Conservation (phyloP, 2,888 invertebrate species). For the Dusona sp. region DNA sequence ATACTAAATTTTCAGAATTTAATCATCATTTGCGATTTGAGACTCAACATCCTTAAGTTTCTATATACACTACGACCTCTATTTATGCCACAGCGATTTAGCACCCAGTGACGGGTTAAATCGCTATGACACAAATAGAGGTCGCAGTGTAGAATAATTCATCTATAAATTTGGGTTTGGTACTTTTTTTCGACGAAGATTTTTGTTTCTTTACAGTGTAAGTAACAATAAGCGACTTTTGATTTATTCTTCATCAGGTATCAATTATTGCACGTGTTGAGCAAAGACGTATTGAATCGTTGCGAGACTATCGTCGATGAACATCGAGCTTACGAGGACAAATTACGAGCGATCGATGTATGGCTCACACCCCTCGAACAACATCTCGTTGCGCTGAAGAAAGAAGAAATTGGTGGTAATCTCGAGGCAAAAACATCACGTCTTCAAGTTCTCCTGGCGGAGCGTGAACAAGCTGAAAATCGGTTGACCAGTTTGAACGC, state of each 20-base stretch:
- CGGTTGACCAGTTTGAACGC: constrained; percentile 91
- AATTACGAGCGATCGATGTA: constrained; percentile 90
- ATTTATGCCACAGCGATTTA: too few relatives aligned
- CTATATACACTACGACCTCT: too few relatives aligned
- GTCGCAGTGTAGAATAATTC: background rate
- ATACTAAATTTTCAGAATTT: too few relatives aligned
- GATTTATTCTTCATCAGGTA: constrained; percentile 84
- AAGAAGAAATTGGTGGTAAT: constrained; percentile 87
- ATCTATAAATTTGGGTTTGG: background rate
- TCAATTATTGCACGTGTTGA: constrained; percentile 91
- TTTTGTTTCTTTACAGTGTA: background rate
- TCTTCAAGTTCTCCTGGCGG: constrained; percentile 90
- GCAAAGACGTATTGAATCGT: constrained; percentile 94
- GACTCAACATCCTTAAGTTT: too few relatives aligned
- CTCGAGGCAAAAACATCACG: constrained; percentile 89
- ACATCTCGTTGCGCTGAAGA: constrained; percentile 88
- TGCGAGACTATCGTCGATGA: constrained; percentile 94
- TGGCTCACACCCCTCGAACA: constrained; percentile 93
- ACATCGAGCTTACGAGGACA: constrained; percentile 91
- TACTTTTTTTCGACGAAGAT: background rate
- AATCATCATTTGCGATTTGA: too few relatives aligned
- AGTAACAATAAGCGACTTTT: background rate
- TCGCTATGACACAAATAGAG: too few relatives aligned
- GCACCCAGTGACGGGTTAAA: too few relatives aligned
- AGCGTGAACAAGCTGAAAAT: constrained; percentile 93